These are phyloP conservation scores for Cybosia mesomella DNA, from an alignment of 2,888 invertebrate genomes.

Conservation along the genomic window DNA sequence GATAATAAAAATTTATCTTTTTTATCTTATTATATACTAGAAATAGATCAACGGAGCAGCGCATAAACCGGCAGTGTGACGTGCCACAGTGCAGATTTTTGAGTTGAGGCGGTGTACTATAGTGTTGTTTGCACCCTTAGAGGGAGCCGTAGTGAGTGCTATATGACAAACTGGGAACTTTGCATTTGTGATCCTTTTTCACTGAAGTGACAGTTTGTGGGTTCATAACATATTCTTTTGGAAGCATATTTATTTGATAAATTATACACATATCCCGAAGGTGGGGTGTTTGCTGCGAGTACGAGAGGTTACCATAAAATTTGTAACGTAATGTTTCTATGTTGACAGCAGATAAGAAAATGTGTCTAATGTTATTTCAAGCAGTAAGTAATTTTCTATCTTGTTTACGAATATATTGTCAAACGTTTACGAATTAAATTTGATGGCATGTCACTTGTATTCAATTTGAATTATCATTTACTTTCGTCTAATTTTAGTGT, in stretches of 20 bases:
- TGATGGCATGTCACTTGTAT: too few species aligned
- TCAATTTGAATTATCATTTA: too few species aligned
- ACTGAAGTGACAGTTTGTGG: conserved; percentile 2
- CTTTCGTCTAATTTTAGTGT: too few species aligned
- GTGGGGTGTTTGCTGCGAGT: background rate
- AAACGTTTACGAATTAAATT: too few species aligned
- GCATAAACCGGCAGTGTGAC: background rate
- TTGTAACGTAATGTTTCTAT: background rate
- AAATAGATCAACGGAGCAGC: background rate
- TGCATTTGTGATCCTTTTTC: conserved; percentile 3
- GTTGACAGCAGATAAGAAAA: background rate
- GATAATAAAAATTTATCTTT: too few species aligned
- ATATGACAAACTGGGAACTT: background rate
- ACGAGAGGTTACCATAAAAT: background rate
- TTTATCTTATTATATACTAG: too few species aligned
- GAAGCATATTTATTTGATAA: conserved; percentile 8
- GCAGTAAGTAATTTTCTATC: too few species aligned
- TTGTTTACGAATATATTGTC: too few species aligned
- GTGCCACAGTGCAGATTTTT: background rate
- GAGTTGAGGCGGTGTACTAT: background rate
- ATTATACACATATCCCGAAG: background rate
- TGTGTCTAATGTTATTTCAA: background rate
- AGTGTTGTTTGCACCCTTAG: background rate
- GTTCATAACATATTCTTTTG: background rate
- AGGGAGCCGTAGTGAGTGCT: background rate